Base-by-base conservation (phyloP, 2,888 invertebrate genomes). In the Agriopis marginaria region DNA sequence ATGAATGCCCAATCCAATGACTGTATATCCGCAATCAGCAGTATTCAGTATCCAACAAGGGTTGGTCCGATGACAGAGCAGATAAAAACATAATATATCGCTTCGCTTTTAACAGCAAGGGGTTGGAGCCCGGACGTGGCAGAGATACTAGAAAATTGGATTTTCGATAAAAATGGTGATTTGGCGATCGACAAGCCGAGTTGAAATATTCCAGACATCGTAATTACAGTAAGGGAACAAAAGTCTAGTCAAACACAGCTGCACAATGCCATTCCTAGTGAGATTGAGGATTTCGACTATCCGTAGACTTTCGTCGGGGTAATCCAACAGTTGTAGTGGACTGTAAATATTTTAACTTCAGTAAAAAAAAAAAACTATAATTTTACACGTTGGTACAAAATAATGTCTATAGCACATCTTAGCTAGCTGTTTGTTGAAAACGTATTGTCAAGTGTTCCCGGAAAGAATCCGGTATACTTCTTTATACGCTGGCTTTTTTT, bases 141-240 rank as follows among this genome's bases (percentile, higher is more conserved):
- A 71, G 76, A 74, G 79, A 79, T 83, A 81, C 79, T 77, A 71
- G 79, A 79, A 83, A 85, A 87, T 86, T 86, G 85, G 87, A 81
- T 85, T 84, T 85, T 83, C 82, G 85, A 86, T 87, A 87, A 87
- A 86, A 86, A 85, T 81, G 80, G 81, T 79, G 85, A 83, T 85
- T 81, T 75, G 72, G 75, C 66, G 75, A 70, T 71, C 63, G 62
- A 63, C 66, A 71, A 63, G 70, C 70, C 60, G 59, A 17, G 64
- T 64, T 64, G 71, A 75, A 77, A 75, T 76, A 77, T 77, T 73
- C 60, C 76, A 65, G 66, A 23, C 32, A 1, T 14, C 12, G 50
- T 64, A 42, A 10, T 14, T 45, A 40, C 67, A 64, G 69, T 69
- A 69, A 58, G 51, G 40, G 4, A 32, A 32, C 32, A 32, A 32